Evolutionary conservation across 2,797 vertebrate genomes (phyloP).

Genomic region (Hipposideros larvatus): DNA sequence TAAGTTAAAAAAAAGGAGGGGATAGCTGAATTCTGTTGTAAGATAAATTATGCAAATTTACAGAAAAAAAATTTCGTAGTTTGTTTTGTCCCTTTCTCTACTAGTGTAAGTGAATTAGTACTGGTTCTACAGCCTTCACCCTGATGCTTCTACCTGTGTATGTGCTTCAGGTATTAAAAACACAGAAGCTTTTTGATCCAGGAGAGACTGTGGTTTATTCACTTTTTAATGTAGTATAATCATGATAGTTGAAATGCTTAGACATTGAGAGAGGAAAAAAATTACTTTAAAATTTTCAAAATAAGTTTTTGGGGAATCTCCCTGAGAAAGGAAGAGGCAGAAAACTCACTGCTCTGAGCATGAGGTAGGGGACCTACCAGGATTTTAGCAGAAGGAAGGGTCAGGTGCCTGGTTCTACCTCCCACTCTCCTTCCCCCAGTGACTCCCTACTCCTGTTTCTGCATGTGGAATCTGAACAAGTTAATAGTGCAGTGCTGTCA

Average conservation of each 20-base stretch:
- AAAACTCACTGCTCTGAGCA: neutral
- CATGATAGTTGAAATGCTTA: neutral
- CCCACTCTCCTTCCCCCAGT: neutral
- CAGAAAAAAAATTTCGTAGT: neutral
- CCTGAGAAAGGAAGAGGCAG: neutral
- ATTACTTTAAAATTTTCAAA: neutral
- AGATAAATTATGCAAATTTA: neutral
- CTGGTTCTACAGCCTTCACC: neutral
- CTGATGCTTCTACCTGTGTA: neutral
- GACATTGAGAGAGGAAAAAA: neutral
- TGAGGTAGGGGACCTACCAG: neutral
- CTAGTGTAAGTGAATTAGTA: neutral
- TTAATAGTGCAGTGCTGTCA: neutral
- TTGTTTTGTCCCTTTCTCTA: neutral
- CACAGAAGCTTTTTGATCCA: neutral
- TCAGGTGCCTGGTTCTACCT: neutral
- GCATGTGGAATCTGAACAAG: neutral
- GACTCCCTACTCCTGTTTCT: neutral
- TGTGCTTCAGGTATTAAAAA: neutral
- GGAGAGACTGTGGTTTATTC: neutral
- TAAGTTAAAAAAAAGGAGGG: neutral
- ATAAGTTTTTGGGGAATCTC: neutral
- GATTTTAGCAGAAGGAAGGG: neutral
- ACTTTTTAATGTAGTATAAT: neutral
- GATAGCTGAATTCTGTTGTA: neutral